Evolutionary conservation across 2,797 vertebrate species (phyloP), one percentile per base, ranked within the genome.

Genomic region (Myotis vivesi): DNA sequence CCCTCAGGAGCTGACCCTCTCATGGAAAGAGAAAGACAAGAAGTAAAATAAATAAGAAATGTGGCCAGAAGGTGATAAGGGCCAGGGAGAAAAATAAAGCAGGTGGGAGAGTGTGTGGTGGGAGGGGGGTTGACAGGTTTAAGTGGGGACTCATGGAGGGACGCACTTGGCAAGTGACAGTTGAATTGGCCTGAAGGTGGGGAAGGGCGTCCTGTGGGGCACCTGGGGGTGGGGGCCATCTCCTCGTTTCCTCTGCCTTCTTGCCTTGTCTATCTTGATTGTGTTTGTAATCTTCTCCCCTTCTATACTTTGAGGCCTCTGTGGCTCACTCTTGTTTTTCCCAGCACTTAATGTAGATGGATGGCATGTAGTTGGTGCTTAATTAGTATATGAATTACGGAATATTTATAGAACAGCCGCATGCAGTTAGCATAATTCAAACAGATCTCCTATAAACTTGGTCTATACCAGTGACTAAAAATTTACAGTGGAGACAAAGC

Each of bases 371-470:
- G 23, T 77, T 36, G 51, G 72, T 85, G 84, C 19, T 69, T 81
- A 89, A 90, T 96, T 93, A 92, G 66, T 41, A 1, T 53, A 30
- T 51, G 76, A 66, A 76, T 93, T 69, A 94, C 87, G 53, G 51
- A 57, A 11, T 64, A 49, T 76, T 93, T 88, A 38, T 92, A 20
- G 55, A 75, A 44, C 3, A 84, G 53, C 81, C 59, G n/a, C 41
- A 9, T 69, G 12, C n/a, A 23, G 53, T 86, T 89, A 76, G 49
- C 76, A 69, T 83, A 72, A 73, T 86, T 86, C 46, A 92, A 38
- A 71, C 10, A 83, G 41, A 71, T 80, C 46, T 88, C 55, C 22
- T 66, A 3, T n/a, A 44, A 19, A 72, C 23, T 44, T 55, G 16
- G n/a, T 41, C 66, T 80, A 6, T 85, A 86, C 53, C 10, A 66